Evolutionary conservation across 2,113 vertebrate genomes (phyloP).

Genomic region (Baryphthengus martii): DNA sequence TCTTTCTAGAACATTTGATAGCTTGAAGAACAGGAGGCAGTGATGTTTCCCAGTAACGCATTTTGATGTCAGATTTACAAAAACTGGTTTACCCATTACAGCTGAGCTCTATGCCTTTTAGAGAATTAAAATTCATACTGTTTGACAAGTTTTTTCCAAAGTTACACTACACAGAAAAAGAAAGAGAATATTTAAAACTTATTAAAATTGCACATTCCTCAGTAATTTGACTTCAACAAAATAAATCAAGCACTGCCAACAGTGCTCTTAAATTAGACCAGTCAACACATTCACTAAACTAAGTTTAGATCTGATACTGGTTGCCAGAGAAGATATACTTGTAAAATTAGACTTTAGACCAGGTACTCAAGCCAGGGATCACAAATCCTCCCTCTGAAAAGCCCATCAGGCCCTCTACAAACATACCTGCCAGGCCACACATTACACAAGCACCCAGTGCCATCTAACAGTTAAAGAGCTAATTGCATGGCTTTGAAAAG

Average conservation of each 20-base stretch:
- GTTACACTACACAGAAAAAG: neutral
- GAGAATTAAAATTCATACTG: neutral
- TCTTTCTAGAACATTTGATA: neutral
- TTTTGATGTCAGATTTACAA: neutral
- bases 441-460: neutral
- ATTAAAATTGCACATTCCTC: neutral
- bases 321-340: neutral
- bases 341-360: neutral
- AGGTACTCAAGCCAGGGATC: neutral
- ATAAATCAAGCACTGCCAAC: neutral
- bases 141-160: neutral
- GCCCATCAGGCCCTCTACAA: neutral
- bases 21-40: neutral
- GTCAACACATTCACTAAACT: neutral
- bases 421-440: neutral
- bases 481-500: neutral
- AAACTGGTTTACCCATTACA: neutral
- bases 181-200: neutral
- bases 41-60: neutral
- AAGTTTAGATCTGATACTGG: neutral
- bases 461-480: neutral
- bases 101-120: neutral
- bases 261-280: neutral
- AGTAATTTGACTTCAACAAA: neutral
- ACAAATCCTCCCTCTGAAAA: neutral